These are phyloP conservation scores for Ophraella communa DNA, from an alignment of 2,888 invertebrate species.

Conservation along the genomic window DNA sequence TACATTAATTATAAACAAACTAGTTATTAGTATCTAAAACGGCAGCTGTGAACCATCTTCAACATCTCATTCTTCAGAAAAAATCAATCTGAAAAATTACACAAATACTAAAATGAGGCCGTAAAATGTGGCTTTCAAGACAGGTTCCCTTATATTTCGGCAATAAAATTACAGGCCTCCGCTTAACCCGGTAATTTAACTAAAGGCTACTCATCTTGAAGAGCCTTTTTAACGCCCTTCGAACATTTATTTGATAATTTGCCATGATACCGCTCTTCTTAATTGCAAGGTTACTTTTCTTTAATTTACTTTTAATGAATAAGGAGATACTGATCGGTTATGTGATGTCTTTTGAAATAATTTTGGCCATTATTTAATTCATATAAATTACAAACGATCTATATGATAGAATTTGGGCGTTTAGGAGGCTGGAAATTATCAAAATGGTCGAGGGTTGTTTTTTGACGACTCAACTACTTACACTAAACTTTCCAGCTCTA, in stretches of 20 bases:
- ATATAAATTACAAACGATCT: too few relatives aligned
- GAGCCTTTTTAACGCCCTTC: conserved; percentile 37
- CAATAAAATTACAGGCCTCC: conserved; percentile 54
- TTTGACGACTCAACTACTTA: too few relatives aligned
- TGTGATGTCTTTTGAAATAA: not conserved
- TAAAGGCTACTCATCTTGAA: conserved; percentile 53
- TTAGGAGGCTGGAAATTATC: too few relatives aligned
- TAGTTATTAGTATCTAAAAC: too few relatives aligned
- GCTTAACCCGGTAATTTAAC: conserved; percentile 53
- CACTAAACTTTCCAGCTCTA: too few relatives aligned
- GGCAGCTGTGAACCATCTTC: not conserved
- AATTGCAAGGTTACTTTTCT: conserved; percentile 37
- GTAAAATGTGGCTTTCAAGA: conserved; percentile 46
- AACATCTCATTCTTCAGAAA: not conserved
- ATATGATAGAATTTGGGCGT: too few relatives aligned
- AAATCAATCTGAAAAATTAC: conserved; percentile 46
- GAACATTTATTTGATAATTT: conserved; percentile 32
- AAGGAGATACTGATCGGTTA: not conserved
- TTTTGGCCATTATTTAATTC: too few relatives aligned
- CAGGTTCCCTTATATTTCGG: conserved; percentile 48
- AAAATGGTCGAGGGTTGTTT: too few relatives aligned
- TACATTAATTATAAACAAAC: too few relatives aligned
- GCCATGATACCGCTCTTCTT: conserved; percentile 44
- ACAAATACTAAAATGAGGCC: conserved; percentile 52
- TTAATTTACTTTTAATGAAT: conserved; percentile 30